Evolutionary conservation across 2,113 vertebrate species (phyloP).

Genomic region (Carollia perspicillata): DNA sequence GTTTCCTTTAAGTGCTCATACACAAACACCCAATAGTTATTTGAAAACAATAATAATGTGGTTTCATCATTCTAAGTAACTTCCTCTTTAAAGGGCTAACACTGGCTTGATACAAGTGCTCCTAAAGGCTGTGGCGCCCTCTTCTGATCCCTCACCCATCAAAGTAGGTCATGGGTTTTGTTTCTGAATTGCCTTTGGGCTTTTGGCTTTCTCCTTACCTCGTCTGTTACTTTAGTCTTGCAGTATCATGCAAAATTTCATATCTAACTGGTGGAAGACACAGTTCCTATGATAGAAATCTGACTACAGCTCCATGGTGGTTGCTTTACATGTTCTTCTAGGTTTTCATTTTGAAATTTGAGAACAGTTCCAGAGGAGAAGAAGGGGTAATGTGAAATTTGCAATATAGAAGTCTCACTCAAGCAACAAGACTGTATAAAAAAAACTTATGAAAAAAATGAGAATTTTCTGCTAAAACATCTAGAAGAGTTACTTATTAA

Average conservation of each 20-base stretch:
- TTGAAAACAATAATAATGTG: constrained; percentile 60
- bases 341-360: constrained; percentile 44
- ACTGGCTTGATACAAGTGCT: not conserved
- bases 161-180: not conserved
- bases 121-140: constrained; percentile 53
- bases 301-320: not conserved
- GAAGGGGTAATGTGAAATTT: not conserved
- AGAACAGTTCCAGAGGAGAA: not conserved
- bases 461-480: not conserved
- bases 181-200: not conserved
- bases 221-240: not conserved
- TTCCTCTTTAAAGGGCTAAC: constrained; percentile 36
- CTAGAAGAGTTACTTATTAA: not conserved
- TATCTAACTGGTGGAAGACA: not conserved
- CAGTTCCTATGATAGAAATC: not conserved
- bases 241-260: constrained; percentile 23
- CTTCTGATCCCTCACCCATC: constrained; percentile 41
- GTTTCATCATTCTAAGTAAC: constrained; percentile 34
- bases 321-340: constrained; percentile 16
- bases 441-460: not conserved
- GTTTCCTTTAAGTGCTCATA: constrained; percentile 38
- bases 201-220: not conserved
- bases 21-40: constrained; percentile 41
- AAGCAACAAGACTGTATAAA: not conserved
- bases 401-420: not conserved